Evolutionary conservation across 2,888 invertebrate species (phyloP), one percentile per base, ranked within the genome.

Genomic region (Drosophila neutralis): DNA sequence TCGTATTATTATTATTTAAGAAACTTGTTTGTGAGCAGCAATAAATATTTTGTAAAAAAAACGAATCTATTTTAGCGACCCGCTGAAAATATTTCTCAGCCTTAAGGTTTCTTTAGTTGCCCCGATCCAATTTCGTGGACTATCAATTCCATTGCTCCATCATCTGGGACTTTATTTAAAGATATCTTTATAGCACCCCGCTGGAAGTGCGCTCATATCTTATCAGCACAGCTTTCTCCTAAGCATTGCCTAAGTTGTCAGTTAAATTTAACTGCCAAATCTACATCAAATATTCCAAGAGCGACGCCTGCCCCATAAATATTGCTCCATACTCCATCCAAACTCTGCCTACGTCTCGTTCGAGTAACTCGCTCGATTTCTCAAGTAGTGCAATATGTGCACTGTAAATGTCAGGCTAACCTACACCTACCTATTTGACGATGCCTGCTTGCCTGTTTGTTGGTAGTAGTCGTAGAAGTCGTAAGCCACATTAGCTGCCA

Each of bases 361-460:
- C 49, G 58, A 72, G 73, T 74, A 74, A 68, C 74, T 69, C 24
- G 74, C 67, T 75, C 69, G 48, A 21, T 57, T 48, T 42, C 31
- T 68, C 66, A 68, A 77, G 79, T 74, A 54, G 81, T 76, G 63
- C 58, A 77, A 31, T 40, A 64, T 69, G 49, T 62, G 69, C 76
- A 75, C 51, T 65, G 54, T 36, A 36, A 54, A 54, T 54, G 76
- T 76, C 76, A 75, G 75, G 69, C 64, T 61, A 42, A 38, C 29
- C 57, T 57, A 65, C 66, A 77, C 66, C 80, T 66, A 77, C 77
- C 80, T 78, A 80, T 77, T 77, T 76, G 77, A 75, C 65, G 80
- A 74, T 69, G 76, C 29, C 49, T 54, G 51, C 24, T 31, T 56
- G 36, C 24, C 27, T 49, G 48, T 8, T 10, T 18, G n/a, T 29